A percentile compares a stretch with the other conserved stretches of the same genome.
Conservation (phyloP, 2,797 vertebrate species). For the Molossus molossus region DNA sequence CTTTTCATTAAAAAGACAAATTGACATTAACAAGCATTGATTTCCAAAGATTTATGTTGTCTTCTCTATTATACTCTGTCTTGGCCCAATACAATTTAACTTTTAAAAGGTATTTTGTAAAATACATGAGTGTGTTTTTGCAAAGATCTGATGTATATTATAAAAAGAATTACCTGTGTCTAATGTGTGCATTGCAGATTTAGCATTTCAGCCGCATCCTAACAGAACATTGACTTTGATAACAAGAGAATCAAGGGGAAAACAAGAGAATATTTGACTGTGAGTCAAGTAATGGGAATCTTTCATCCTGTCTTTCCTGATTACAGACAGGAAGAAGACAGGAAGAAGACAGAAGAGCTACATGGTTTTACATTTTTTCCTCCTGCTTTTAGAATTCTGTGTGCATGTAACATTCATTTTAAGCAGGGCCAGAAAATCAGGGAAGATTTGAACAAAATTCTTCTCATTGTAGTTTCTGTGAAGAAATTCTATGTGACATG, state of each 20-base stretch:
- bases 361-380: slow-evolving; percentile 5
- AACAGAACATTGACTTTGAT: slow-evolving; percentile 58
- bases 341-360: slow-evolving; percentile 11
- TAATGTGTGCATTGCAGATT: background rate
- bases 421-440: slow-evolving; percentile 22
- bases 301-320: slow-evolving; percentile 35
- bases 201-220: background rate
- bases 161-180: slow-evolving; percentile 53
- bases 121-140: background rate
- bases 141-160: slow-evolving; percentile 46
- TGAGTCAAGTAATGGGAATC: slow-evolving; percentile 46
- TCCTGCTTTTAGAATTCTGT: slow-evolving; percentile 56
- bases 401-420: background rate
- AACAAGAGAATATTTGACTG: slow-evolving; percentile 49
- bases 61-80: slow-evolving; percentile 31
- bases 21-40: slow-evolving; percentile 72
- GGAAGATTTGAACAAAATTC: slow-evolving; percentile 5
- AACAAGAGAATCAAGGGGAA: background rate
- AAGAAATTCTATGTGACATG: background rate
- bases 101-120: slow-evolving; percentile 63
- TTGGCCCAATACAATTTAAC: slow-evolving; percentile 7
- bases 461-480: background rate
- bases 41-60: slow-evolving; percentile 71
- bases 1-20: slow-evolving; percentile 82
- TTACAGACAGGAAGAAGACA: background rate